phyloP scores from a whole-genome alignment of 2,113 vertebrate species.

The Rhinoptilus africanus region DNA sequence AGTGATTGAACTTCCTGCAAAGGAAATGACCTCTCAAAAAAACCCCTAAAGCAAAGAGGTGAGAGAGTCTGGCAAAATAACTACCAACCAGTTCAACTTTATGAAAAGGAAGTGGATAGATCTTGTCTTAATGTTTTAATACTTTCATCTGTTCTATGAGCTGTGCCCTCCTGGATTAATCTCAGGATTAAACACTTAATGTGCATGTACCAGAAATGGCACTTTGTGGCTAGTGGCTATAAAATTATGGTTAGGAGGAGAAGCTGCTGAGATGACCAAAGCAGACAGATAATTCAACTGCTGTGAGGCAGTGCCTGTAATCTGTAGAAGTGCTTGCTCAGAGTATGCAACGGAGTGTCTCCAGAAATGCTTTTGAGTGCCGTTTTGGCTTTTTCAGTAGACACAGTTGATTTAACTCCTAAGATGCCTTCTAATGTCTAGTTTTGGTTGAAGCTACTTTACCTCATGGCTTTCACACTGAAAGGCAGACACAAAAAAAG shows the following conservation, averaged over 20 bases:
- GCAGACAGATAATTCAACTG: neutral
- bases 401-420: neutral
- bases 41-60: neutral
- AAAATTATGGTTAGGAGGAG: neutral
- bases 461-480: neutral
- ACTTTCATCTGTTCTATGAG: neutral
- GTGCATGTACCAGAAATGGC: neutral
- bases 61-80: neutral
- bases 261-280: neutral
- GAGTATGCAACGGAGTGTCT: neutral
- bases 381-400: neutral
- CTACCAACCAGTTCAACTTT: neutral
- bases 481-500: neutral
- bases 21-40: constrained; percentile 29
- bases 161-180: neutral
- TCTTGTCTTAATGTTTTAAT: neutral
- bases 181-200: neutral
- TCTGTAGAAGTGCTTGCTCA: neutral
- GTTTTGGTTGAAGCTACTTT: neutral
- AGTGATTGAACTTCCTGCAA: neutral
- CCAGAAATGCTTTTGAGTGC: neutral
- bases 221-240: neutral
- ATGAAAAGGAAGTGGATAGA: neutral
- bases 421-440: neutral
- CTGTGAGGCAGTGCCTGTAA: neutral